phyloP scores from a whole-genome alignment of 1,140 invertebrate species.

The Leguminivora glycinivorella region DNA sequence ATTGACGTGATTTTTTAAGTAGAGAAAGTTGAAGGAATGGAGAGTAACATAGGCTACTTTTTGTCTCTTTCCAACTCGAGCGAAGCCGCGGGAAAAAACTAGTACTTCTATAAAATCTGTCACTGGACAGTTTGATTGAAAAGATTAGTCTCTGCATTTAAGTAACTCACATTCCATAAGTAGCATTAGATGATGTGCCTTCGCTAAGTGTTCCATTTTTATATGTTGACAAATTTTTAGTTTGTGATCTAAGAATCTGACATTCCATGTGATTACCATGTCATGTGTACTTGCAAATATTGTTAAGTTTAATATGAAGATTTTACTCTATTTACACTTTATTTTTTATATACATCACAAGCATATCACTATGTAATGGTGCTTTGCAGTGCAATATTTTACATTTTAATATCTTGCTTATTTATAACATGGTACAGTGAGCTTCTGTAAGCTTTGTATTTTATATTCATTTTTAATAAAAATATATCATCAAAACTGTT shows the following conservation, averaged over 20 bases:
- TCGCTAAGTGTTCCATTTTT: not conserved
- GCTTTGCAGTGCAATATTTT: constrained; percentile 22
- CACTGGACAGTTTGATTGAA: not conserved
- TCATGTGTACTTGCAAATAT: not conserved
- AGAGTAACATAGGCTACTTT: no score
- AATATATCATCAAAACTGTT: constrained; percentile 35
- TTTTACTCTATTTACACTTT: constrained; percentile 20
- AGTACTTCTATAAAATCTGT: no score
- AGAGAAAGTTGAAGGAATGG: no score
- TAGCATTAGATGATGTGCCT: not conserved
- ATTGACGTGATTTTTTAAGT: no score
- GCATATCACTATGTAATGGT: constrained; percentile 24
- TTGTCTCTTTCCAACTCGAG: no score
- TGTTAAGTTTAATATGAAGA: constrained; percentile 11
- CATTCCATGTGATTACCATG: constrained; percentile 21
- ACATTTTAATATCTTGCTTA: not conserved
- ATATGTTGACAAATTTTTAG: not conserved
- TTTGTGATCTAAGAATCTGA: constrained; percentile 24
- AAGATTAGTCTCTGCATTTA: not conserved
- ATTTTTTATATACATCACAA: constrained; percentile 13
- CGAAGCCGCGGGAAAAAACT: no score
- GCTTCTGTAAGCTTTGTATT: constrained; percentile 33
- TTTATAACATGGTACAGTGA: not conserved
- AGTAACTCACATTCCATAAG: not conserved
- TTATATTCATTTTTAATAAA: constrained; percentile 51